Percentiles rank a stretch among this genome's conserved stretches.
These are phyloP conservation scores for Semnornis frantzii DNA, from an alignment of 2,113 vertebrate species.

Conservation along the genomic window DNA sequence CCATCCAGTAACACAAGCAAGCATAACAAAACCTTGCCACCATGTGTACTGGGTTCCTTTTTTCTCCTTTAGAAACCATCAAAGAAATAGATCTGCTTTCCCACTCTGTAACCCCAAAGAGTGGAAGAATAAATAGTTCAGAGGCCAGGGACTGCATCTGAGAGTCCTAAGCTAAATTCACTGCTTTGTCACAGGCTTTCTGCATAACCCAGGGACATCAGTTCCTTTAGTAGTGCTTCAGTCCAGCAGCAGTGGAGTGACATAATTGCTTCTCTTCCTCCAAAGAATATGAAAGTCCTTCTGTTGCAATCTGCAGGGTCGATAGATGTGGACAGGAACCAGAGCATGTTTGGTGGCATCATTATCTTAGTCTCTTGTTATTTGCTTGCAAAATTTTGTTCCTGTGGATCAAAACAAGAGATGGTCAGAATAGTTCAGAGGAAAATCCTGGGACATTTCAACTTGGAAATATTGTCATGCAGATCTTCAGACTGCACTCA, in stretches of 20 bases:
- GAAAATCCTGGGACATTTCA: not conserved
- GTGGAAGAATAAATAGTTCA: not conserved
- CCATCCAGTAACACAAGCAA: not conserved
- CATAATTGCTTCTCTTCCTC: not conserved
- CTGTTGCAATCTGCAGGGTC: not conserved
- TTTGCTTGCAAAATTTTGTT: not conserved
- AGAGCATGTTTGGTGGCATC: not conserved
- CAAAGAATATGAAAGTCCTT: not conserved
- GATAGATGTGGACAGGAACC: not conserved
- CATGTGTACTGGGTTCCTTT: not conserved
- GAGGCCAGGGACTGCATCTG: not conserved
- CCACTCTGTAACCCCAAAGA: not conserved
- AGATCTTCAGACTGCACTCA: not conserved
- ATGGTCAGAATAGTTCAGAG: not conserved
- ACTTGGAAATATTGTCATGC: not conserved
- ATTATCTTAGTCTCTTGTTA: not conserved
- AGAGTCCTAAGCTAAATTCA: not conserved
- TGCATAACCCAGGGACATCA: not conserved
- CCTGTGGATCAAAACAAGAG: not conserved
- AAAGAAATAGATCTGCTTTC: not conserved
- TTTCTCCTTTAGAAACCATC: not conserved
- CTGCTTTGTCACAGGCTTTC: not conserved
- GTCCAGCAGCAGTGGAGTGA: not conserved
- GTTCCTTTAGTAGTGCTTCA: not conserved
- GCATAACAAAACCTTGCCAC: not conserved